Conservation (phyloP, 1,140 invertebrate species). For the Nasonia giraulti region DNA sequence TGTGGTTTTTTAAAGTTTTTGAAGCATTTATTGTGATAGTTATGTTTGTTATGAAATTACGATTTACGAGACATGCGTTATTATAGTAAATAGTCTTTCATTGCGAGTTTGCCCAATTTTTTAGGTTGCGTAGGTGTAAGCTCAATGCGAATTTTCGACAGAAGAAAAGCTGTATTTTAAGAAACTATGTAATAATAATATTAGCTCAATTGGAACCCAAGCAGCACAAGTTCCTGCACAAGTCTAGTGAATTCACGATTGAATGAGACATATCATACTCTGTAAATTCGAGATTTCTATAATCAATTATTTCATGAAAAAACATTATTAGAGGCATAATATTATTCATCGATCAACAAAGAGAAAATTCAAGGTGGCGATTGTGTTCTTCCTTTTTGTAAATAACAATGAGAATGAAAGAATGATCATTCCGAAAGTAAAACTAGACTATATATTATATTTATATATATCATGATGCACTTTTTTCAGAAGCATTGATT, state of each 20-base stretch:
- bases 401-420: slow-evolving; percentile 45
- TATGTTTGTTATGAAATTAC: slow-evolving; percentile 26
- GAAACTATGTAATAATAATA: slow-evolving; percentile 2
- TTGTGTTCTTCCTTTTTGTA: slow-evolving; percentile 50
- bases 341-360: slow-evolving; percentile 27
- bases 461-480: slow-evolving; percentile 31
- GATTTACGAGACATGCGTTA: neutral
- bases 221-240: slow-evolving; percentile 47
- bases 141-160: neutral
- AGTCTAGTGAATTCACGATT: slow-evolving; percentile 41
- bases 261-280: slow-evolving; percentile 51
- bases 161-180: neutral
- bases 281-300: slow-evolving; percentile 49
- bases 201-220: slow-evolving; percentile 44
- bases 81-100: slow-evolving; percentile 1
- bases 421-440: slow-evolving; percentile 49
- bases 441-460: slow-evolving; percentile 34
- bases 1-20: neutral
- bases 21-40: slow-evolving; percentile 28
- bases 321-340: slow-evolving; percentile 37
- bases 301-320: slow-evolving; percentile 38
- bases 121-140: neutral
- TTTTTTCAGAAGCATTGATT: slow-evolving; percentile 48
- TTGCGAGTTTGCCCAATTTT: neutral
- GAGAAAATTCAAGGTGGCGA: slow-evolving; percentile 43